Percentiles rank a stretch among this genome's conserved stretches.
Evolutionary conservation across 23 tunicate genomes (phyloP).

Genomic region (Clavelina lepadiformis): DNA sequence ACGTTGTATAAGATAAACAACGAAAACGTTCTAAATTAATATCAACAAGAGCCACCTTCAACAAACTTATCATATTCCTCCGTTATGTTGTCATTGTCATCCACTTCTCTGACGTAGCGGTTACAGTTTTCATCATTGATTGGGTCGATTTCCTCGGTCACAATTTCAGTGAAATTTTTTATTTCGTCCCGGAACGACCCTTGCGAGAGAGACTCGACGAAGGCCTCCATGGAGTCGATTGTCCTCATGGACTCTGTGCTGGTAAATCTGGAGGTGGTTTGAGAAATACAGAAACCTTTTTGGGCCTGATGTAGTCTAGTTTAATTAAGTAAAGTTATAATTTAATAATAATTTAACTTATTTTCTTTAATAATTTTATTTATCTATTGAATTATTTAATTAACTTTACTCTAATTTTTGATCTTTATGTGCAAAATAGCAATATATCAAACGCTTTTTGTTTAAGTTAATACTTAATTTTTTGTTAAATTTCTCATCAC

Average conservation of each 20-base stretch:
- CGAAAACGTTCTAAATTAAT: too few relatives aligned
- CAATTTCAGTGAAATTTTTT: not conserved
- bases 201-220: not conserved
- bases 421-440: not conserved
- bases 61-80: slow-evolving; percentile 32
- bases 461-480: not conserved
- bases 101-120: slow-evolving; percentile 12
- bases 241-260: not conserved
- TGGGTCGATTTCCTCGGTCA: not conserved
- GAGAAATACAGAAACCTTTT: too few relatives aligned
- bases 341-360: too few relatives aligned
- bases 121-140: slow-evolving; percentile 11
- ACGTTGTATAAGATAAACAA: too few relatives aligned
- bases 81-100: slow-evolving; percentile 12
- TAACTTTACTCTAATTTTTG: too few relatives aligned
- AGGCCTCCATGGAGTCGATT: not conserved
- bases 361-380: too few relatives aligned
- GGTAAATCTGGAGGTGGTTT: slow-evolving; percentile 6
- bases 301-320: too few relatives aligned
- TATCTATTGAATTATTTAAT: too few relatives aligned
- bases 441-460: not conserved
- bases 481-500: not conserved
- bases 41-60: slow-evolving; percentile 4
- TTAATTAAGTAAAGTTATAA: too few relatives aligned
- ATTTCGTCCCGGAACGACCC: not conserved